These are phyloP conservation scores for Pseudorhiza aurosa DNA, from an alignment of 30 jellyfish, hydroid and myxozoan species.

Conservation along the genomic window DNA sequence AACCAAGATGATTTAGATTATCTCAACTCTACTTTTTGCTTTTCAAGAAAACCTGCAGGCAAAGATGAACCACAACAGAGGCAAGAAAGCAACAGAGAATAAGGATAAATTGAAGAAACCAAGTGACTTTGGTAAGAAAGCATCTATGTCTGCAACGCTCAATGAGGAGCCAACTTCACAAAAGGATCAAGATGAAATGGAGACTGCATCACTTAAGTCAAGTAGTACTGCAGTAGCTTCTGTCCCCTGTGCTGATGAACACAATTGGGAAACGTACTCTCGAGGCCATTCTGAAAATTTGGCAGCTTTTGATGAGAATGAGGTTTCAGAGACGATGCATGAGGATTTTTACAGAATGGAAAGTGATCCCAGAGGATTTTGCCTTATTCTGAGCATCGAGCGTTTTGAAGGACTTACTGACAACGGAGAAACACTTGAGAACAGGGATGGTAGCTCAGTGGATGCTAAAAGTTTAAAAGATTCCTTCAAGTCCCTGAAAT, in stretches of 20 bases:
- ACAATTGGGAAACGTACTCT: neutral
- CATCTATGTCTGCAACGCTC: neutral
- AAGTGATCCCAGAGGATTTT: slow-evolving; percentile 36
- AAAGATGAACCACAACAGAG: too few species aligned
- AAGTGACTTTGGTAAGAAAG: neutral
- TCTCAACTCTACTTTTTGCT: too few species aligned
- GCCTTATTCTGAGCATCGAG: slow-evolving; percentile 36
- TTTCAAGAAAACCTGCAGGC: too few species aligned
- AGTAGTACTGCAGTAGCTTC: neutral
- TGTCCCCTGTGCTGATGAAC: neutral
- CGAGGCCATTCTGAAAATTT: neutral
- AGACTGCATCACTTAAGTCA: neutral
- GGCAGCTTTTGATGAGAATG: neutral
- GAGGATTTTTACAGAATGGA: slow-evolving; percentile 22
- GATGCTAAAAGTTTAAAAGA: slow-evolving; percentile 16
- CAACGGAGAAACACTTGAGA: neutral
- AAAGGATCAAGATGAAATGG: neutral
- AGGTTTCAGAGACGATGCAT: neutral
- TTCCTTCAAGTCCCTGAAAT: neutral
- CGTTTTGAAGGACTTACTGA: neutral
- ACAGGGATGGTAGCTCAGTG: slow-evolving; percentile 7
- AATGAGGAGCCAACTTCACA: neutral
- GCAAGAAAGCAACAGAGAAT: too few species aligned
- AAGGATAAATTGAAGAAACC: slow-evolving; percentile 6
- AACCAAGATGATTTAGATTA: too few species aligned